These are phyloP conservation scores for Zaprionus capensis DNA, from an alignment of 1,140 invertebrate species.

Conservation along the genomic window DNA sequence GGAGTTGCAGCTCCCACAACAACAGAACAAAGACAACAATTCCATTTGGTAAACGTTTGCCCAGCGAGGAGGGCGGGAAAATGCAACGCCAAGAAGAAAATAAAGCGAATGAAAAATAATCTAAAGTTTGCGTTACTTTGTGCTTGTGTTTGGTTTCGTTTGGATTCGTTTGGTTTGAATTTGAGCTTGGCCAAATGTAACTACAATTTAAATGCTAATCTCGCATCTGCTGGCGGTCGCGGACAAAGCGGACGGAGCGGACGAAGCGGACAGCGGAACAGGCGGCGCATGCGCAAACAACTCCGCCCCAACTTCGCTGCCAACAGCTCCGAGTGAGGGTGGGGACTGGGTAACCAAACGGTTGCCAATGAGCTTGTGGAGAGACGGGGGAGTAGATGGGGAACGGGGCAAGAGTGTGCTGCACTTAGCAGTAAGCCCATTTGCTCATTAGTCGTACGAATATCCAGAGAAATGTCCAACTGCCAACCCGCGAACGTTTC, in stretches of 20 bases:
- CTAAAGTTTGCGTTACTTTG: constrained; percentile 56
- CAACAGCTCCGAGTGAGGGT: constrained; percentile 40
- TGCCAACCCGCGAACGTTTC: constrained; percentile 16
- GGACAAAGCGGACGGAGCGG: constrained; percentile 42
- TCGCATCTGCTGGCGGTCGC: constrained; percentile 73
- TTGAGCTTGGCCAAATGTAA: constrained; percentile 73
- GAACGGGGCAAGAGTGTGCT: background rate
- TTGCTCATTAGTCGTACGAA: constrained; percentile 50
- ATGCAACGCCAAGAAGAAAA: constrained; percentile 55
- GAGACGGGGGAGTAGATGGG: background rate
- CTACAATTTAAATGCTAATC: constrained; percentile 82
- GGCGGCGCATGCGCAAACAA: constrained; percentile 67
- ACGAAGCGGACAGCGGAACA: constrained; percentile 23
- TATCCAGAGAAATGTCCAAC: constrained; percentile 29
- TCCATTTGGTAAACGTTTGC: constrained; percentile 77
- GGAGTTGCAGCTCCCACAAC: constrained; percentile 58
- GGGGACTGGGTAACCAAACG: constrained; percentile 12
- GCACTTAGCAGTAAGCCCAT: constrained; percentile 18
- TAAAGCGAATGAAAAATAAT: constrained; percentile 75
- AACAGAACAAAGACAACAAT: constrained; percentile 74
- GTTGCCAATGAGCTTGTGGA: background rate
- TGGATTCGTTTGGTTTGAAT: constrained; percentile 41
- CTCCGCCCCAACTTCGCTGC: constrained; percentile 50
- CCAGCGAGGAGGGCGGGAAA: constrained; percentile 46
- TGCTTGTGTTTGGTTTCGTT: constrained; percentile 35